Percentiles rank a stretch among this genome's conserved stretches.
Evolutionary conservation across 2,888 invertebrate species (phyloP).

Genomic region (Chirona hameri): DNA sequence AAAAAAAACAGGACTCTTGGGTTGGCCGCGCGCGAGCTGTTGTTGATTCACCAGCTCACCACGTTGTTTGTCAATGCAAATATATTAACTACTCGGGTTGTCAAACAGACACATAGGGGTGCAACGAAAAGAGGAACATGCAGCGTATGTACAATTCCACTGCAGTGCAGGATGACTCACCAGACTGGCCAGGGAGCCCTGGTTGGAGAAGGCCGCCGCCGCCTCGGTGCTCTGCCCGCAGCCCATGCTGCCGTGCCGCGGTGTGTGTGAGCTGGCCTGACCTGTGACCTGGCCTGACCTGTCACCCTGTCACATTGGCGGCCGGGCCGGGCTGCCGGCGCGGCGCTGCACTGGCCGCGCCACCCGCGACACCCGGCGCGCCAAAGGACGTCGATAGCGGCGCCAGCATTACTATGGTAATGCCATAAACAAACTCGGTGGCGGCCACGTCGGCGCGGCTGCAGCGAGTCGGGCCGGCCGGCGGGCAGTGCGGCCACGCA

Average conservation of each 20-base stretch:
- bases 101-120: no score
- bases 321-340: not conserved
- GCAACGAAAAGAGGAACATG: no score
- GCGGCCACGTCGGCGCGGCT: not conserved
- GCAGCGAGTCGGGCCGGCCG: no score
- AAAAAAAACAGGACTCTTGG: no score
- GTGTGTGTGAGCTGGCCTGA: no score
- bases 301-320: not conserved
- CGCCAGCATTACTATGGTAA: conserved; percentile 14
- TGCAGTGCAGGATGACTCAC: no score
- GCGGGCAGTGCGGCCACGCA: not conserved
- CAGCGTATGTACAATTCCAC: no score
- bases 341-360: not conserved
- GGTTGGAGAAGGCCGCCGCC: conserved; percentile 1
- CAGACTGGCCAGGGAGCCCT: not conserved
- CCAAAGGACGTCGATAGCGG: not conserved
- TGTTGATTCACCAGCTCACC: no score
- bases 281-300: no score
- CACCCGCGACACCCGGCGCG: not conserved
- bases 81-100: no score
- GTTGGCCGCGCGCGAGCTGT: no score
- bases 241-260: not conserved
- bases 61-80: no score
- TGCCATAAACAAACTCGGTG: conserved; percentile 22
- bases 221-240: not conserved